These are phyloP conservation scores for Gnathonemus echidnorhynchus DNA, from an alignment of 2,113 vertebrate species.

Conservation along the genomic window DNA sequence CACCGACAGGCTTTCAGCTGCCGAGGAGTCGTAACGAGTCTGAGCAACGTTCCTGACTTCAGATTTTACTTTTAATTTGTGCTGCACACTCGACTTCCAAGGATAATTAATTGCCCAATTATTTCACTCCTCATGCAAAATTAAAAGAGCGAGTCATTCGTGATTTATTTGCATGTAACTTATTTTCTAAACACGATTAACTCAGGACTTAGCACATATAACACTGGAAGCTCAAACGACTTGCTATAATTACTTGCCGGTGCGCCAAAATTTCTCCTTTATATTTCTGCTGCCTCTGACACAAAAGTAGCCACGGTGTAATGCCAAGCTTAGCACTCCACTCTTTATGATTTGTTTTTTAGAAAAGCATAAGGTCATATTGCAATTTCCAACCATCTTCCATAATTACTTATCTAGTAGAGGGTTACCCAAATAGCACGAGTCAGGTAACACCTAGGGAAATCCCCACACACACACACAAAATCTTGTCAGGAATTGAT, in stretches of 20 bases:
- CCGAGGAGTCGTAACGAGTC: neutral
- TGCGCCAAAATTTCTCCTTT: neutral
- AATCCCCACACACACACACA: neutral
- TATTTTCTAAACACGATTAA: conserved; percentile 19
- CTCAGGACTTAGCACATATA: neutral
- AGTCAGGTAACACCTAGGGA: neutral
- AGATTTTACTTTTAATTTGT: neutral
- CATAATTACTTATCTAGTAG: neutral
- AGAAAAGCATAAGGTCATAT: neutral
- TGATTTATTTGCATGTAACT: conserved; percentile 40
- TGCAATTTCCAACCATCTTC: neutral
- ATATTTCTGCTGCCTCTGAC: neutral
- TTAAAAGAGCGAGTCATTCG: neutral
- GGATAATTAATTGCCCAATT: conserved; percentile 25
- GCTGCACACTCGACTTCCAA: neutral
- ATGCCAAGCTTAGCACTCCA: neutral
- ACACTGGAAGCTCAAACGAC: neutral
- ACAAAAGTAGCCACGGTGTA: neutral
- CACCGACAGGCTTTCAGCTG: neutral
- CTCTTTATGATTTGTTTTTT: neutral
- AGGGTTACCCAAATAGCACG: neutral
- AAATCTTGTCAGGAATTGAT: neutral
- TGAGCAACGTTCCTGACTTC: neutral
- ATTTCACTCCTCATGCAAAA: conserved; percentile 8
- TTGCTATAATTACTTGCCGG: neutral